These are phyloP conservation scores for Polyommatus iphigenia DNA, from an alignment of 2,888 invertebrate species.

Conservation along the genomic window DNA sequence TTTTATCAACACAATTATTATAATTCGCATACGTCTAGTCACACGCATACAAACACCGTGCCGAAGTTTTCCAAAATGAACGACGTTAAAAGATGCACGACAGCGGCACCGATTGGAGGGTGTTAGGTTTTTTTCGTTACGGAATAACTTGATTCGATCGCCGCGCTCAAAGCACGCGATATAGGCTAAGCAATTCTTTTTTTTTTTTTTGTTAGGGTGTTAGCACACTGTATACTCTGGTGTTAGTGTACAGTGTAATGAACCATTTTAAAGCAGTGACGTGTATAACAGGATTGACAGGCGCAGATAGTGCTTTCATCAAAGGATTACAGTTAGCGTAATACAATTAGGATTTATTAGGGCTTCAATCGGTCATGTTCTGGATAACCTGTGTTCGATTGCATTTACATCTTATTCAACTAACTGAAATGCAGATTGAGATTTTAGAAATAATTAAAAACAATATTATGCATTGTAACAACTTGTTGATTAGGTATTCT, in stretches of 20 bases:
- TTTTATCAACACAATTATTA: no score
- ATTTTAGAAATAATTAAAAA: no score
- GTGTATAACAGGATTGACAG: slow-evolving; percentile 13
- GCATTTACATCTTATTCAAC: not conserved
- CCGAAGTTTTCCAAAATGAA: no score
- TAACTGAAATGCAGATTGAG: not conserved
- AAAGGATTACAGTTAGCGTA: slow-evolving; percentile 24
- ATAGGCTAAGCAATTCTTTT: no score
- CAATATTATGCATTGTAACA: not conserved
- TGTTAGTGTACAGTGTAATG: not conserved
- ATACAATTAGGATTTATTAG: slow-evolving; percentile 23
- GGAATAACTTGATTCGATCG: no score
- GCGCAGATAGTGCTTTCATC: not conserved
- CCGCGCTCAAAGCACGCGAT: no score
- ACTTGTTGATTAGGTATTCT: not conserved
- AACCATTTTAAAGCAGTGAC: slow-evolving; percentile 4
- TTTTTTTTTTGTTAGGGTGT: not conserved
- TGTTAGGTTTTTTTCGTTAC: no score
- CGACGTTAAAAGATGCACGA: no score
- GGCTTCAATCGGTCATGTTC: slow-evolving; percentile 13
- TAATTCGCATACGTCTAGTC: no score
- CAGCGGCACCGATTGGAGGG: no score
- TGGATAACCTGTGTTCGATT: not conserved
- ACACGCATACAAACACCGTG: no score
- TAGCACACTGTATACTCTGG: not conserved